Percentiles rank a stretch among this genome's conserved stretches.
phyloP scores from a whole-genome alignment of 1,140 invertebrate species.

The Calosoma granatense region DNA sequence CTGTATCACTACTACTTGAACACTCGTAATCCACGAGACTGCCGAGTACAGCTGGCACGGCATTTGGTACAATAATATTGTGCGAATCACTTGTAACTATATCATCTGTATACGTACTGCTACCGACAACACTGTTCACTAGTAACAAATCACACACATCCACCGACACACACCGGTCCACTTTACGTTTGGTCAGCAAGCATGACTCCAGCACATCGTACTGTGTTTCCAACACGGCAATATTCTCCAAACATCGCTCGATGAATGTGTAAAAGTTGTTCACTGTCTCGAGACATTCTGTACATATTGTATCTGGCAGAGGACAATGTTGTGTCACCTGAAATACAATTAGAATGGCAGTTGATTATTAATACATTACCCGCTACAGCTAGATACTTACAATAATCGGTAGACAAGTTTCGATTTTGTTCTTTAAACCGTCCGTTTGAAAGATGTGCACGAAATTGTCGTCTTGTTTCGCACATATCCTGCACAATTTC shows the following conservation, averaged over 20 bases:
- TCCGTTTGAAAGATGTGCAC: conserved; percentile 31
- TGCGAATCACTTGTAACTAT: no score
- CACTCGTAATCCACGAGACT: background rate
- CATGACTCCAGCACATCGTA: conserved; percentile 27
- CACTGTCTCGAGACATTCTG: conserved; percentile 25
- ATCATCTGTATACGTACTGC: background rate
- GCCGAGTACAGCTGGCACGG: background rate
- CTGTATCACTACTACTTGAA: background rate
- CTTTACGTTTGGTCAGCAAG: conserved; percentile 25
- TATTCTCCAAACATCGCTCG: conserved; percentile 29
- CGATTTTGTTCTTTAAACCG: conserved; percentile 30
- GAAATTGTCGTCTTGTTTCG: conserved; percentile 19
- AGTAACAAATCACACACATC: background rate
- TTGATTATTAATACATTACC: background rate
- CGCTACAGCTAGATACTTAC: conserved; percentile 23
- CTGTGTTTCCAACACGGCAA: conserved; percentile 30
- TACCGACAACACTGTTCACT: background rate
- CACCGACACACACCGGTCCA: conserved; percentile 16
- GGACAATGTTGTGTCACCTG: conserved; percentile 27
- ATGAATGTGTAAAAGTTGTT: conserved; percentile 29
- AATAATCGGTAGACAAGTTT: conserved; percentile 32
- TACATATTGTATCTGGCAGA: conserved; percentile 30
- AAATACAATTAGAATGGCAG: no score
- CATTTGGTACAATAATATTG: no score
- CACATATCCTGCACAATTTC: conserved; percentile 29